Percentiles rank a stretch among this genome's conserved stretches.
Evolutionary conservation across 2,797 vertebrate genomes (phyloP).

Genomic region (Hybognathus amarus): DNA sequence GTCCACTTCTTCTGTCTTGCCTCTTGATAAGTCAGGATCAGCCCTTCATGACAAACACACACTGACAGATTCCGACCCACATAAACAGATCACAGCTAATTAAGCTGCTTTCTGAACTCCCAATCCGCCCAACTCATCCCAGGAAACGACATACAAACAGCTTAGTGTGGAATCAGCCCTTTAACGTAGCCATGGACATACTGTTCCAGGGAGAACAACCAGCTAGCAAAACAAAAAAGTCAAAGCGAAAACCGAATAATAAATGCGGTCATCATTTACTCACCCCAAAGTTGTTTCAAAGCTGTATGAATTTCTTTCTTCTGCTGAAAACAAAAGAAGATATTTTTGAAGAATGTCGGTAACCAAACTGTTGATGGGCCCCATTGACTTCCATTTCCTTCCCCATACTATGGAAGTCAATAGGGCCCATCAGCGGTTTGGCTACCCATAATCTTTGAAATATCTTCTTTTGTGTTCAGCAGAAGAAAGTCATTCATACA

Average conservation of each 20-base stretch:
- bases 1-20: conserved; percentile 58
- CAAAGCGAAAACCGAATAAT: not conserved
- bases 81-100: conserved; percentile 54
- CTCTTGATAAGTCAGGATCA: conserved; percentile 49
- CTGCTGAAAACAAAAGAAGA: not conserved
- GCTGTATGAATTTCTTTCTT: not conserved
- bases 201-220: not conserved
- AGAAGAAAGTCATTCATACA: too few species aligned
- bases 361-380: too few species aligned
- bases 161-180: conserved; percentile 11
- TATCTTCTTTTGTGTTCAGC: too few species aligned
- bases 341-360: not conserved
- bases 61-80: conserved; percentile 31
- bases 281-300: not conserved
- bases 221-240: not conserved
- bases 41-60: conserved; percentile 43
- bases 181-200: not conserved
- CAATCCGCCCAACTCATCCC: conserved; percentile 45
- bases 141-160: conserved; percentile 33
- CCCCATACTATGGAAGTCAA: not conserved
- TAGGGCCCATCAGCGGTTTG: not conserved
- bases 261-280: not conserved
- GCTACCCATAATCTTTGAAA: not conserved
- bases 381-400: too few species aligned
- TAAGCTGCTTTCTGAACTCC: conserved; percentile 54